Evolutionary conservation across 2,113 vertebrate genomes (phyloP).

Genomic region (Mastomys coucha): DNA sequence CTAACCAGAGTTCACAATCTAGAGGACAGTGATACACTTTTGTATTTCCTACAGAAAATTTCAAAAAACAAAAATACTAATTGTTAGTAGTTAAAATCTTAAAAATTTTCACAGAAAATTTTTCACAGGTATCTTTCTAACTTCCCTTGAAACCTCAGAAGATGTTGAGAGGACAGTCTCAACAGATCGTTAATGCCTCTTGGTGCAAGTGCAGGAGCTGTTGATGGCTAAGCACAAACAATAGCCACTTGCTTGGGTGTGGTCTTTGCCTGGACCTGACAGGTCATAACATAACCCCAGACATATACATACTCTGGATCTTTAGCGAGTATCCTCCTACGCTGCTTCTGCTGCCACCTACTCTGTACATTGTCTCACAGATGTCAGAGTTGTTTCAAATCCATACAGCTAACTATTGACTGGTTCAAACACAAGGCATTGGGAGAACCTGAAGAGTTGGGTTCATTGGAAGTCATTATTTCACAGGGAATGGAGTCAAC

Average conservation of each 20-base stretch:
- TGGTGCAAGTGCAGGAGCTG: neutral
- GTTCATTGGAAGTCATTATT: neutral
- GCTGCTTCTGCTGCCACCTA: no score
- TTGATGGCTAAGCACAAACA: neutral
- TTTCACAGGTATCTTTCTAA: neutral
- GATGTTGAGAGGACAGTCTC: neutral
- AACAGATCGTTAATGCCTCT: neutral
- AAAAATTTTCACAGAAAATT: neutral
- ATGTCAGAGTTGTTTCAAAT: slow-evolving; percentile 24
- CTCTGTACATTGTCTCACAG: neutral
- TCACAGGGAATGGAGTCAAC: neutral
- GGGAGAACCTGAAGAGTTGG: neutral
- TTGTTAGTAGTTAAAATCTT: neutral
- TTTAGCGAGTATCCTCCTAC: neutral
- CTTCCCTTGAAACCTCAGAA: neutral
- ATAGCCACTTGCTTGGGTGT: neutral
- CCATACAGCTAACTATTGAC: neutral
- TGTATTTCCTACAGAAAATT: accelerated
- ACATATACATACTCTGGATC: neutral
- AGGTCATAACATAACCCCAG: neutral
- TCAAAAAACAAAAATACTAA: slow-evolving; percentile 27
- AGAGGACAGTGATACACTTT: neutral
- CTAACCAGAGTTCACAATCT: neutral
- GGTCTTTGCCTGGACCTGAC: neutral
- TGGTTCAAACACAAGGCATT: neutral